These are phyloP conservation scores for Symphodus melops DNA, from an alignment of 2,113 vertebrate species.

Conservation along the genomic window DNA sequence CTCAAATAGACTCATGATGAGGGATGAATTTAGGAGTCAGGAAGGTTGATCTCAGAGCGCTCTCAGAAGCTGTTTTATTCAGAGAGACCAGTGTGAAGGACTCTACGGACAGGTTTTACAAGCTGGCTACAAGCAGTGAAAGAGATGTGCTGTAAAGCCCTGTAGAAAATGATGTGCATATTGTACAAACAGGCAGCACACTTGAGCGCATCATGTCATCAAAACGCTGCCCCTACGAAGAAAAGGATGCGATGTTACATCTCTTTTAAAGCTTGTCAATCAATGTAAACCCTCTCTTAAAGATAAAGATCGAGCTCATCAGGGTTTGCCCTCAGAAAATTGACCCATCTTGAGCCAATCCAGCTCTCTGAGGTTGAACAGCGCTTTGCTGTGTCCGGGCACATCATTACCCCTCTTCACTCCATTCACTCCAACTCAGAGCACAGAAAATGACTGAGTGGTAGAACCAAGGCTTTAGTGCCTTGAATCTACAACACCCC, in stretches of 20 bases:
- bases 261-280: conserved; percentile 54
- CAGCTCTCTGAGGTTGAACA: conserved; percentile 46
- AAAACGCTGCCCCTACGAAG: neutral
- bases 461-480: conserved; percentile 44
- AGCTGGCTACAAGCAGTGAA: conserved; percentile 39
- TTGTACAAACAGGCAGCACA: conserved; percentile 43
- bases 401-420: conserved; percentile 71
- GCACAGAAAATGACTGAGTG: conserved; percentile 61
- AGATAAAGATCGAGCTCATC: conserved; percentile 54
- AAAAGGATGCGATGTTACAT: conserved; percentile 36
- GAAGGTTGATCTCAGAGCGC: conserved; percentile 42
- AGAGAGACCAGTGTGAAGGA: conserved; percentile 42
- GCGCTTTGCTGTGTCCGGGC: conserved; percentile 58
- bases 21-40: conserved; percentile 50
- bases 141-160: conserved; percentile 38
- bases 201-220: conserved; percentile 12
- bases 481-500: conserved; percentile 29
- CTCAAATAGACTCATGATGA: conserved; percentile 63
- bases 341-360: conserved; percentile 58
- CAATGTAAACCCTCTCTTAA: conserved; percentile 45
- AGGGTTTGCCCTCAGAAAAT: conserved; percentile 52
- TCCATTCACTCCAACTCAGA: conserved; percentile 60
- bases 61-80: conserved; percentile 35
- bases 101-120: conserved; percentile 49
- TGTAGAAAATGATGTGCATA: conserved; percentile 22